Conservation (phyloP, 2,113 vertebrate genomes). For the Columba janthina region DNA sequence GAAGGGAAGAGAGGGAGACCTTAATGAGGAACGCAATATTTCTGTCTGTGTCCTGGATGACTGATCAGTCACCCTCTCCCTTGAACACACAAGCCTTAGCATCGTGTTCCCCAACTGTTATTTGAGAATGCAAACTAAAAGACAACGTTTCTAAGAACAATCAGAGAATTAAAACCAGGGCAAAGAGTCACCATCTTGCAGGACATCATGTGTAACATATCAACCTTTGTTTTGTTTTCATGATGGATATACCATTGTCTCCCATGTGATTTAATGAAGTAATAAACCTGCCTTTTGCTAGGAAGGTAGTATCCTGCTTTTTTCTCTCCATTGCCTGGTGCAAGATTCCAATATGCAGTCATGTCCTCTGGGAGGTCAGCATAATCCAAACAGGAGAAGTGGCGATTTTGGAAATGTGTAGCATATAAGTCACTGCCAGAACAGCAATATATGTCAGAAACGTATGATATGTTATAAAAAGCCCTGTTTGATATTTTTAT, state of each 20-base stretch:
- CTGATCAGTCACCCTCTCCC: neutral
- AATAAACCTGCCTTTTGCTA: neutral
- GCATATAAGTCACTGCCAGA: neutral
- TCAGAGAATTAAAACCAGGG: neutral
- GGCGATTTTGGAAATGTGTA: neutral
- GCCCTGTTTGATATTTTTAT: conserved; percentile 1
- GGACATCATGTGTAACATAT: neutral
- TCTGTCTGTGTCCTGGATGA: neutral
- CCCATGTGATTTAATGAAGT: conserved; percentile 1
- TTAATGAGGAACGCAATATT: neutral
- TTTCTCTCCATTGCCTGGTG: neutral
- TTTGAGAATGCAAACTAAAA: neutral
- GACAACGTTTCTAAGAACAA: neutral
- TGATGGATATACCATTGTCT: neutral
- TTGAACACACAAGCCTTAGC: neutral
- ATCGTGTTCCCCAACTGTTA: rapidly evolving
- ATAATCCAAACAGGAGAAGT: neutral
- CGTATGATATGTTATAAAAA: neutral
- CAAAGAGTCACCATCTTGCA: neutral
- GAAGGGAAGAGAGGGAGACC: neutral
- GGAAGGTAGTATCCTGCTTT: neutral
- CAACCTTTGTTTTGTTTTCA: neutral
- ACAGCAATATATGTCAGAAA: conserved; percentile 2
- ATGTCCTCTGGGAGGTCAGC: neutral
- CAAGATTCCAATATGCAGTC: conserved; percentile 9